phyloP scores from a whole-genome alignment of 2,113 vertebrate species.

The Podarcis cretensis region DNA sequence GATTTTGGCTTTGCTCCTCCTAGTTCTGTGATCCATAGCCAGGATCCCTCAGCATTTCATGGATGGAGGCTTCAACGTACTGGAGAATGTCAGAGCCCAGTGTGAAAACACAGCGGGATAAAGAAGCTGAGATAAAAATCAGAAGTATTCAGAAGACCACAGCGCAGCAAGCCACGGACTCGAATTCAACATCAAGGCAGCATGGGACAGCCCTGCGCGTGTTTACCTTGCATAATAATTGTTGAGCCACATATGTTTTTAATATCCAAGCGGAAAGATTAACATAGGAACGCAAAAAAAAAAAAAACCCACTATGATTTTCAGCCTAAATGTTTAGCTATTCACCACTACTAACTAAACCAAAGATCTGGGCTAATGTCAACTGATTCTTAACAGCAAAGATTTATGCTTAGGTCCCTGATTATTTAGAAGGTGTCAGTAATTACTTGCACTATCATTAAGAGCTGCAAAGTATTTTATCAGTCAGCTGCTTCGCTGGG shows the following conservation, averaged over 20 bases:
- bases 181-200: conserved; percentile 64
- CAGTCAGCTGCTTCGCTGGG: conserved; percentile 44
- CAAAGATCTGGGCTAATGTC: conserved; percentile 9
- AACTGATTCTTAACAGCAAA: conserved; percentile 17
- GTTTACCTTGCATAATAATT: conserved; percentile 68
- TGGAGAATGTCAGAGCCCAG: conserved; percentile 27
- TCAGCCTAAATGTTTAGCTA: conserved; percentile 37
- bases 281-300: conserved; percentile 64
- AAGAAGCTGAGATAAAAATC: conserved; percentile 66
- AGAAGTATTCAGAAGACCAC: conserved; percentile 62
- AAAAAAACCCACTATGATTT: conserved; percentile 46
- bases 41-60: conserved; percentile 49
- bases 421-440: conserved; percentile 56
- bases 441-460: conserved; percentile 60
- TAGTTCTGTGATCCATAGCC: conserved; percentile 45
- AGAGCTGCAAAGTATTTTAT: conserved; percentile 68
- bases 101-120: conserved; percentile 66
- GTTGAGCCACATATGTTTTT: conserved; percentile 69
- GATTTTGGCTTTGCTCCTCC: neutral
- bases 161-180: conserved; percentile 42
- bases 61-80: conserved; percentile 57
- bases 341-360: neutral
- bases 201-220: conserved; percentile 40
- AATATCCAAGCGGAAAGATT: conserved; percentile 57
- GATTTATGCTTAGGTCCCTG: conserved; percentile 32